Evolutionary conservation across 2,888 invertebrate species (phyloP), one percentile per base, ranked within the genome.

Genomic region (Dasypogon diadema): DNA sequence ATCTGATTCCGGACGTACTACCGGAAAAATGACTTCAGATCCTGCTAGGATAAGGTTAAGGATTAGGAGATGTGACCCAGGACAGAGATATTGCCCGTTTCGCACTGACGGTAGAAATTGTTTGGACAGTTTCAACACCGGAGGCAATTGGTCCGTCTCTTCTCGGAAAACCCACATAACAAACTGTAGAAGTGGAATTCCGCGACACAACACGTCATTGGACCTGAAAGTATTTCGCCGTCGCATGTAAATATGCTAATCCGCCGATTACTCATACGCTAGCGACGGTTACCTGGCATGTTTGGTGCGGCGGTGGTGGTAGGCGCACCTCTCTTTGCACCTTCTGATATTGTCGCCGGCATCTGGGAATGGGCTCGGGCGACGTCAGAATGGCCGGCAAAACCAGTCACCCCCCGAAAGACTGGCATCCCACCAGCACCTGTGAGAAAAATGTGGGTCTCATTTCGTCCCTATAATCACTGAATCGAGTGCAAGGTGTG

Each of bases 131-230:
- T 3, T 18, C 16, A 16, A n/a, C 18, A 16, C 21, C 46, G 16
- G 65, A 46, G 65, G 46, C 65, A 18, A 65, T n/a, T 65, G 37
- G 34, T 37, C 48, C n/a, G 22, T 21, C 18, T 46, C 24, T 65
- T 65, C 65, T 65, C 26, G 65, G 65, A 65, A 65, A 65, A 24
- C 46, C 65, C 42, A 46, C 24, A 48, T 48, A 22, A 24, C 46
- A 14, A 46, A 65, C 42, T 48, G 54, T 21, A 70, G 54, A 54
- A 54, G 34, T 70, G 70, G 70, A 70, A 70, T 73, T 73, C 74
- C 74, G 46, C 74, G 74, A 48, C 74, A 21, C 30, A 60, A 63
- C 60, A 74, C 74, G 74, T 74, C 74, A 74, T 60, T 74, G 63
- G 60, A 74, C 60, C 42, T 60, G 74, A 74, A 74, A 60, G 60